Percentiles rank a stretch among this genome's conserved stretches.
phyloP scores from a whole-genome alignment of 2,797 vertebrate species.

The Buceros bicornis region DNA sequence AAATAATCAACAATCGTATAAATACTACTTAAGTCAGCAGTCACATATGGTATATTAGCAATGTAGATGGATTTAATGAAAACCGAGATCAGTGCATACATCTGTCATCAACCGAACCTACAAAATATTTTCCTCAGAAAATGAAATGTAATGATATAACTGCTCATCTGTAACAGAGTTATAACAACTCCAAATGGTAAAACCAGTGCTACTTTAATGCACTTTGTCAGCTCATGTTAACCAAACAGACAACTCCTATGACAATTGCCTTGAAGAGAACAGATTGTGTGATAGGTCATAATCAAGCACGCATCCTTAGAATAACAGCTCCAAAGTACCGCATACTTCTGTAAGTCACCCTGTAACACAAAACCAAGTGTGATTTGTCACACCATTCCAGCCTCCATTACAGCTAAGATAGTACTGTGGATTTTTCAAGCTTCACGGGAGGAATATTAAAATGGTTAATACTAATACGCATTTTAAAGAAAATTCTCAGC shows the following conservation, averaged over 20 bases:
- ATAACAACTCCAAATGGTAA: background rate
- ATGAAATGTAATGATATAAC: background rate
- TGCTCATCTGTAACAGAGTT: background rate
- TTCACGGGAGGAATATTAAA: constrained; percentile 69
- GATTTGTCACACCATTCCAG: constrained; percentile 60
- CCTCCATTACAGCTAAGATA: constrained; percentile 46
- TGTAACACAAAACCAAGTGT: constrained; percentile 75
- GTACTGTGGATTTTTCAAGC: constrained; percentile 66
- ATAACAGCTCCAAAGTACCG: constrained; percentile 74
- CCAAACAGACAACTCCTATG: constrained; percentile 44
- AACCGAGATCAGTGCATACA: background rate
- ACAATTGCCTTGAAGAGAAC: constrained; percentile 53
- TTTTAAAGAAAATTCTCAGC: constrained; percentile 69
- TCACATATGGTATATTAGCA: background rate
- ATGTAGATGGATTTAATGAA: background rate
- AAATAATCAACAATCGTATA: constrained; percentile 8
- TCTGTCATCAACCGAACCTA: constrained; percentile 8
- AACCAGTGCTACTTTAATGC: constrained; percentile 13
- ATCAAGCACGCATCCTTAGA: constrained; percentile 72
- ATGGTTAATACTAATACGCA: constrained; percentile 47
- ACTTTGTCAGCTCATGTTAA: constrained; percentile 61
- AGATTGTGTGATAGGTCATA: constrained; percentile 74
- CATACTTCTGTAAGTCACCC: constrained; percentile 73
- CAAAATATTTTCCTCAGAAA: constrained; percentile 32
- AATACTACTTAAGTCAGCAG: background rate